Percentiles rank a stretch among this genome's conserved stretches.
These are phyloP conservation scores for Chondrilla cf. caribensis DNA, from an alignment of 37 sponge, comb jelly and placozoan species.

Conservation along the genomic window DNA sequence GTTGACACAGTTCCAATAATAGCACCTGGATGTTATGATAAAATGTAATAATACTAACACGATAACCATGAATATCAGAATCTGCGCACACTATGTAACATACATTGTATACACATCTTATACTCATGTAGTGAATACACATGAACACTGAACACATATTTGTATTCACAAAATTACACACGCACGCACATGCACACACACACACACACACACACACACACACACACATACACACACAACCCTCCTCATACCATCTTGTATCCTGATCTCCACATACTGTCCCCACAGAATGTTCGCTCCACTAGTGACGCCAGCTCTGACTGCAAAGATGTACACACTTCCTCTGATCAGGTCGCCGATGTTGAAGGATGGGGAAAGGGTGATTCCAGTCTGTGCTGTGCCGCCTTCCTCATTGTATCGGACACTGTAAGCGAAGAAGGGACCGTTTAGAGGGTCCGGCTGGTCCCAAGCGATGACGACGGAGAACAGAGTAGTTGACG, in stretches of 20 bases:
- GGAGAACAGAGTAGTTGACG: constrained; percentile 30
- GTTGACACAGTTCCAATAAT: background rate
- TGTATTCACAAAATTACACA: too few species aligned
- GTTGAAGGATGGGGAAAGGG: constrained; percentile 17
- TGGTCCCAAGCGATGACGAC: constrained; percentile 45
- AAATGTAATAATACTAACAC: too few species aligned
- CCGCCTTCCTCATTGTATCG: constrained; percentile 18
- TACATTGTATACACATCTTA: too few species aligned
- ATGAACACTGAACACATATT: too few species aligned
- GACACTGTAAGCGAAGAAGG: constrained; percentile 37
- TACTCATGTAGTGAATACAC: too few species aligned
- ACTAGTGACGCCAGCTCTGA: constrained; percentile 44
- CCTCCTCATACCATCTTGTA: constrained; percentile 40
- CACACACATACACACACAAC: background rate
- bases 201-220: background rate
- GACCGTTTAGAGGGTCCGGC: constrained; percentile 56
- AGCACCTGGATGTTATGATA: too few species aligned
- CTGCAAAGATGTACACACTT: constrained; percentile 33
- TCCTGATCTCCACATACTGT: constrained; percentile 27
- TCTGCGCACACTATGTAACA: too few species aligned
- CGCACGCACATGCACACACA: too few species aligned
- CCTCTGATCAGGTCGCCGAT: background rate
- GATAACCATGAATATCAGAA: too few species aligned
- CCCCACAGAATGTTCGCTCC: constrained; percentile 46
- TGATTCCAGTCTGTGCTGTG: background rate